These are phyloP conservation scores for Rhabdophis nuchalis DNA, from an alignment of 2,797 vertebrate genomes.

Conservation along the genomic window DNA sequence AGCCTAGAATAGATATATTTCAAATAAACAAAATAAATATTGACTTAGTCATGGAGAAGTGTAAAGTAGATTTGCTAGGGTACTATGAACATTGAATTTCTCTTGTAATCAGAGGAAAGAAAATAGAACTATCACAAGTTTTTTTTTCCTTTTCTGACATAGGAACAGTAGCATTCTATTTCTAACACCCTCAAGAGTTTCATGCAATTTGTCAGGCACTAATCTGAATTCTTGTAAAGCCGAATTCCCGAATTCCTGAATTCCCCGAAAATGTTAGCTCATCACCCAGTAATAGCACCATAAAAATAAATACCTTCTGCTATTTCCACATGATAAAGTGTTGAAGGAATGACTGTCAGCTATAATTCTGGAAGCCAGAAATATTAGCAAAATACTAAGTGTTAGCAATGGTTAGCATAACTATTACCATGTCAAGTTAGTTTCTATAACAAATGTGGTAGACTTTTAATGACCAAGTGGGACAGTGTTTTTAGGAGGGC, in stretches of 20 bases:
- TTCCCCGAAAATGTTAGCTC: background rate
- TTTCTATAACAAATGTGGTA: background rate
- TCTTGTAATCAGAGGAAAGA: background rate
- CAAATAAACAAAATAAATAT: background rate
- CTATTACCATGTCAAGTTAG: background rate
- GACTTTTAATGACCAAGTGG: background rate
- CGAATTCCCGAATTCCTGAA: too few relatives aligned
- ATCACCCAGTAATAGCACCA: background rate
- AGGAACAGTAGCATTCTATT: constrained; percentile 9
- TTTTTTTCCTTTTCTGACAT: constrained; percentile 10
- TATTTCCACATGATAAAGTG: background rate
- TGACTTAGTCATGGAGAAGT: background rate
- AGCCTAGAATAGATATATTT: background rate
- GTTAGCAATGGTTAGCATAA: background rate
- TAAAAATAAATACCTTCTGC: constrained; percentile 3
- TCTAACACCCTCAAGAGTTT: constrained; percentile 9
- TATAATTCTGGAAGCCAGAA: background rate
- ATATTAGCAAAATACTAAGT: background rate
- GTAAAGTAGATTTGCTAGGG: constrained; percentile 11
- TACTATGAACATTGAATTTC: background rate
- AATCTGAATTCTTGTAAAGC: background rate
- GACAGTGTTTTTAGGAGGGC: background rate
- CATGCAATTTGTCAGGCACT: constrained; percentile 6
- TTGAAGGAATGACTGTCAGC: background rate
- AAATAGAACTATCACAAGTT: background rate